Evolutionary conservation across 2,888 invertebrate species (phyloP).

Genomic region (Cepaea hortensis): DNA sequence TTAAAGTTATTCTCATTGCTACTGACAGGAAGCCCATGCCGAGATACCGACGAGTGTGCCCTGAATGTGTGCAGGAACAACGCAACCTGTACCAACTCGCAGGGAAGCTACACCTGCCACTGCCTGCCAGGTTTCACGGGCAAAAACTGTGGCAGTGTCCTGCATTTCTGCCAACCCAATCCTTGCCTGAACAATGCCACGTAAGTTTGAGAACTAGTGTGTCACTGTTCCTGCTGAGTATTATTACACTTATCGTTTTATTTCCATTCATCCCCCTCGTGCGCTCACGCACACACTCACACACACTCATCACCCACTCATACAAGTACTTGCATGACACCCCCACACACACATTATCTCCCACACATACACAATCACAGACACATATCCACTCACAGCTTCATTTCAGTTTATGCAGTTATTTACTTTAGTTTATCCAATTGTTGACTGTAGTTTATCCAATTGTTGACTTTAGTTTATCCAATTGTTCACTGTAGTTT

Average conservation of each 20-base stretch:
- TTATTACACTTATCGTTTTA: neutral
- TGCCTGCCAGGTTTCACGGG: slow-evolving; percentile 61
- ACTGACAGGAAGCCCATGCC: slow-evolving; percentile 29
- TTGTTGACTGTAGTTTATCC: too few relatives aligned
- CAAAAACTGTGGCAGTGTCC: slow-evolving; percentile 78
- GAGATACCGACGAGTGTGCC: slow-evolving; percentile 50
- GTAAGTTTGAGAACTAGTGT: slow-evolving; percentile 44
- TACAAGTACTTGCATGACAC: too few relatives aligned
- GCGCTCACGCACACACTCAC: neutral
- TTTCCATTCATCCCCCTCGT: neutral
- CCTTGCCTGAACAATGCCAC: slow-evolving; percentile 80
- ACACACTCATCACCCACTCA: too few relatives aligned
- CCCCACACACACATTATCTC: too few relatives aligned
- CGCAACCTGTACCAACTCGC: slow-evolving; percentile 47
- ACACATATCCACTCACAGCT: too few relatives aligned
- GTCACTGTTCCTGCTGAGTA: neutral
- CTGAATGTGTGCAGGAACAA: slow-evolving; percentile 44
- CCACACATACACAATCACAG: too few relatives aligned
- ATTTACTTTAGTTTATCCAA: too few relatives aligned
- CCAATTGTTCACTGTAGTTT: too few relatives aligned
- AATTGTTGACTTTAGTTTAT: too few relatives aligned
- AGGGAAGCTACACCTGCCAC: slow-evolving; percentile 55
- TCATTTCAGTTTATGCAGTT: too few relatives aligned
- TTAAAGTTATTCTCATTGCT: neutral
- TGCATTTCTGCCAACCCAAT: slow-evolving; percentile 87